Evolutionary conservation across 2,797 vertebrate genomes (phyloP), one percentile per base, ranked within the genome.

Genomic region (Epinephelus malabaricus): DNA sequence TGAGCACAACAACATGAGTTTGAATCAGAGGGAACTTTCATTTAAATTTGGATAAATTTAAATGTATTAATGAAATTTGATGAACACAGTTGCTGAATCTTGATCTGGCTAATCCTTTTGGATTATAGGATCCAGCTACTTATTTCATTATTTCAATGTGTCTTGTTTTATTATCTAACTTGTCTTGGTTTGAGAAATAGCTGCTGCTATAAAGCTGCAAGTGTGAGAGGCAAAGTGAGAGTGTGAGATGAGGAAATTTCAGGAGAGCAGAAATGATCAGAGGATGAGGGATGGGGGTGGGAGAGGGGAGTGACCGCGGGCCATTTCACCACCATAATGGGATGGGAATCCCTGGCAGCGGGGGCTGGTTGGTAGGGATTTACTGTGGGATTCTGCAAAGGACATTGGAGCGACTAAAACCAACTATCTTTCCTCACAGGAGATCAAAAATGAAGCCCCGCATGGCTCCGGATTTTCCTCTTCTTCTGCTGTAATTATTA

Each of bases 301-400:
- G 56, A 56, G 59, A 51, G 64, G 61, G 47, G 79, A 71, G 76
- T 27, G 73, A 80, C 78, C 86, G 81, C 76, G 79, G 84, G 75
- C 74, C 77, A 88, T 90, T 88, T 90, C 78, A 82, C 63, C 23
- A 9, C 15, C 71, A 72, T 94, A 91, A 92, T 90, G 82, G 87
- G 81, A 86, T 78, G 79, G 88, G 90, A 90, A 92, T 92, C 87
- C 78, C 85, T 79, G 72, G 69, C 69, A 68, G 82, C 9, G 15
- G 80, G 62, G 75, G 64, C 67, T 1, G 60, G 62, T 79, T 12
- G 5, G 62, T 64, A 59, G 76, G 86, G 86, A 89, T 92, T 91
- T 88, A 85, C 56, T 81, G 5, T 63, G 45, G 74, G 61, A 78
- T 81, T 76, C 71, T 79, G 43, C 50, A 51, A 63, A 73, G 73